phyloP scores from a whole-genome alignment of 2,797 vertebrate species.

The Naso thynnoides region DNA sequence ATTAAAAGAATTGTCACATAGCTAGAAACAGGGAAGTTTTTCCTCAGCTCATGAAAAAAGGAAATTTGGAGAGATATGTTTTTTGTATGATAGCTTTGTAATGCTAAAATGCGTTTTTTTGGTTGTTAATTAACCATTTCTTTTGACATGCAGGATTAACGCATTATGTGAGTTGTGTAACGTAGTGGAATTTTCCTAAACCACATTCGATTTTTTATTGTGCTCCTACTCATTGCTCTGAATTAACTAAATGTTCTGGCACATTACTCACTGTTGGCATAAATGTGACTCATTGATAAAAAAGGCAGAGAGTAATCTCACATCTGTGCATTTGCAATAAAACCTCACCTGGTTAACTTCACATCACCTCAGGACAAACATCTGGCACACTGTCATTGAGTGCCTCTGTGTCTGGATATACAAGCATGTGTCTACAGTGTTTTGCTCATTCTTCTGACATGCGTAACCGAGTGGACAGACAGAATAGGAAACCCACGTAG shows the following conservation, averaged over 20 bases:
- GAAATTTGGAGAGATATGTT: not conserved
- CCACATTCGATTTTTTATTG: not conserved
- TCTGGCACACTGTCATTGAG: conserved; percentile 48
- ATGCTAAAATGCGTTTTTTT: not conserved
- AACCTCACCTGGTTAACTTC: conserved; percentile 53
- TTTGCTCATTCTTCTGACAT: conserved; percentile 33
- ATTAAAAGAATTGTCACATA: not conserved
- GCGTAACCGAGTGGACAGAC: not conserved
- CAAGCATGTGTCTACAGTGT: conserved; percentile 9
- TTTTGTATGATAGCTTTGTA: not conserved
- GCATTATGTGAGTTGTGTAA: not conserved
- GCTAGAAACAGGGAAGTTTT: not conserved
- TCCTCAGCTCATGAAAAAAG: not conserved
- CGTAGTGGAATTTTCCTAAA: conserved; percentile 1
- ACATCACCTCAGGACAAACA: conserved; percentile 72
- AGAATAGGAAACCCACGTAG: not conserved
- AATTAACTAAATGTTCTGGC: conserved; percentile 17
- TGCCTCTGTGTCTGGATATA: conserved; percentile 50
- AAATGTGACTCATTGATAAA: conserved; percentile 56
- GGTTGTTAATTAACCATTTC: not conserved
- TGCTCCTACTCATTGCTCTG: conserved; percentile 12
- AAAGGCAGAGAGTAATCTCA: conserved; percentile 19
- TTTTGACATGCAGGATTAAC: not conserved
- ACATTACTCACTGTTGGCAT: conserved; percentile 26
- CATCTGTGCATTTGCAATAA: conserved; percentile 51